These are phyloP conservation scores for Antheraea mylitta DNA, from an alignment of 1,140 invertebrate genomes.

Conservation along the genomic window DNA sequence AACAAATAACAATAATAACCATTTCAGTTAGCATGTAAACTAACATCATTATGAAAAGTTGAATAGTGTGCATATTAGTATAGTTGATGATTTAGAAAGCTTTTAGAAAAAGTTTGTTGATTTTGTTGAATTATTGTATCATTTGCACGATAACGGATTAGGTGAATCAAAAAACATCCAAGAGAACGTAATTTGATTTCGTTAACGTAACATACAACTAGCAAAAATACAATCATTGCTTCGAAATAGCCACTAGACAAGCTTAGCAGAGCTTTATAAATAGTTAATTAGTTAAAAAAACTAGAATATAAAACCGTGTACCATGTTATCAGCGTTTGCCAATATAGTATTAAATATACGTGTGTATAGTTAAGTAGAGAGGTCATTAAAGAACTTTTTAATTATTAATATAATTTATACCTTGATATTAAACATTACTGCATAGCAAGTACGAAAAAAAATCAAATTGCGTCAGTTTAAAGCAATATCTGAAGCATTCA, in stretches of 20 bases:
- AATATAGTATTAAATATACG: background rate
- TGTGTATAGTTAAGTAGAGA: background rate
- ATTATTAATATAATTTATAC: background rate
- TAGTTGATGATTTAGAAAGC: constrained; percentile 45
- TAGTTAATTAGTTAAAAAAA: constrained; percentile 23
- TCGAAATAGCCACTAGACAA: constrained; percentile 24
- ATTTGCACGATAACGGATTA: constrained; percentile 39
- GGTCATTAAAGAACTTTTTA: background rate
- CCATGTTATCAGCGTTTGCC: background rate
- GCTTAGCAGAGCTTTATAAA: constrained; percentile 30
- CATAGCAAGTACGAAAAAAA: no score
- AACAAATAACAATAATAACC: background rate
- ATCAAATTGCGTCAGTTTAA: no score
- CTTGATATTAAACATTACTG: no score
- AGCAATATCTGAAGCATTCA: no score
- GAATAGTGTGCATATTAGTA: constrained; percentile 46
- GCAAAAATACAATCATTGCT: constrained; percentile 29
- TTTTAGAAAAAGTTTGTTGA: constrained; percentile 37
- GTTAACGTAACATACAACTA: constrained; percentile 19
- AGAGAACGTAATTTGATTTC: constrained; percentile 32
- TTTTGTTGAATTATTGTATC: constrained; percentile 24
- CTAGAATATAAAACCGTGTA: background rate
- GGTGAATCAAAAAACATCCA: constrained; percentile 35
- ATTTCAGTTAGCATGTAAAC: constrained; percentile 34
- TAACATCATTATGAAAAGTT: constrained; percentile 37